Conservation (phyloP, 1,140 invertebrate species). For the Bombus pyrosoma region DNA sequence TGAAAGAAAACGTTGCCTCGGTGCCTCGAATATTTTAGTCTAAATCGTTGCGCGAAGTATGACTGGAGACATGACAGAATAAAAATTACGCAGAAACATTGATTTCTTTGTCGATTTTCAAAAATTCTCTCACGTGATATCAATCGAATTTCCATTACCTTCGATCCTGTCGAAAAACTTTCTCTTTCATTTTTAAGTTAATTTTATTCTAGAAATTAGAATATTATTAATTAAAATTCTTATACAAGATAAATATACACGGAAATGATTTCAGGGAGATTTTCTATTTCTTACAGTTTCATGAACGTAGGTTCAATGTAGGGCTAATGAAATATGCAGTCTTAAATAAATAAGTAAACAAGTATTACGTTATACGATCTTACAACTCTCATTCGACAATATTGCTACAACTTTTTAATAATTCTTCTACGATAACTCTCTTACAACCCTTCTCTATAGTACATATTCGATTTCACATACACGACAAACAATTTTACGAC, state of each 20-base stretch:
- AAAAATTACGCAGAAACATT: slow-evolving; percentile 12
- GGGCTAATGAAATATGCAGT: neutral
- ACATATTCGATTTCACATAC: neutral
- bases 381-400: neutral
- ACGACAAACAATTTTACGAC: neutral
- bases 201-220: neutral
- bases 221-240: neutral
- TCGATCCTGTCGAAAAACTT: neutral
- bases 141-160: neutral
- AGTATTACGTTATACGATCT: neutral
- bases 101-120: neutral
- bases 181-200: neutral
- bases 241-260: neutral
- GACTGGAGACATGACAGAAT: neutral
- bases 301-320: neutral
- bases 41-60: neutral
- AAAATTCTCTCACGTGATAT: neutral
- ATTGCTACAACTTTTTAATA: too few relatives aligned
- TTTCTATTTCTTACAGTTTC: neutral
- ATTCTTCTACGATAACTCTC: neutral
- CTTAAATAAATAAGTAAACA: neutral
- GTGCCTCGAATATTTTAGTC: slow-evolving; percentile 3
- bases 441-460: neutral
- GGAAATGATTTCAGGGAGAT: neutral
- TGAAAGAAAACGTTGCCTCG: neutral